A percentile compares a stretch with the other conserved stretches of the same genome.
Evolutionary conservation across 35 echinoderm and acorn worm species (phyloP).

Genomic region (Eucidaris tribuloides): DNA sequence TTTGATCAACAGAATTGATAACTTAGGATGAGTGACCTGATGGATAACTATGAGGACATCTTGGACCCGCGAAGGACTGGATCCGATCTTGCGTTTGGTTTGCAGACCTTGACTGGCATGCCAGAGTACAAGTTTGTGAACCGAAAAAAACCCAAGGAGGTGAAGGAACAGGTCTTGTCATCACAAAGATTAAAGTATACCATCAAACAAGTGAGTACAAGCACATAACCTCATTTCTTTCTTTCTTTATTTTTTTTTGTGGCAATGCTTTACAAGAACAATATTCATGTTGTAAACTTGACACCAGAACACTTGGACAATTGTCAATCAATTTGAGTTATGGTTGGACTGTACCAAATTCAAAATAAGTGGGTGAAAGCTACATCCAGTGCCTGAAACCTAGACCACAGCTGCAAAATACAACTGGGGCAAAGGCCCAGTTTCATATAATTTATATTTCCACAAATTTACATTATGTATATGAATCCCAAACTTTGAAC

Average conservation of each 20-base stretch:
- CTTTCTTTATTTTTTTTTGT: not conserved
- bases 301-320: not conserved
- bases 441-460: too few species aligned
- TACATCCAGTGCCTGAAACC: not conserved
- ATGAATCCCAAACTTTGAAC: too few species aligned
- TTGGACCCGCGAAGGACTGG: constrained; percentile 60
- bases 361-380: not conserved
- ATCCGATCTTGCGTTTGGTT: constrained; percentile 55
- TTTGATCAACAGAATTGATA: too few species aligned
- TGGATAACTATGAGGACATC: constrained; percentile 81
- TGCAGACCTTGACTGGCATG: constrained; percentile 44
- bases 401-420: not conserved
- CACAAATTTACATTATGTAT: too few species aligned
- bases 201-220: constrained; percentile 66
- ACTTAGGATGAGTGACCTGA: constrained; percentile 1
- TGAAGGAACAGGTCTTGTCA: constrained; percentile 65
- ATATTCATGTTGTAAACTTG: not conserved
- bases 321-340: not conserved
- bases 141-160: constrained; percentile 33
- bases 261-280: not conserved
- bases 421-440: too few species aligned
- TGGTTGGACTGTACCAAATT: not conserved
- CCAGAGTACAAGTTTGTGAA: constrained; percentile 89
- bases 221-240: not conserved
- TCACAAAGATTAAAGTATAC: constrained; percentile 73